Base-by-base conservation (phyloP, 2,797 vertebrate species). In the Lepus townsendii region DNA sequence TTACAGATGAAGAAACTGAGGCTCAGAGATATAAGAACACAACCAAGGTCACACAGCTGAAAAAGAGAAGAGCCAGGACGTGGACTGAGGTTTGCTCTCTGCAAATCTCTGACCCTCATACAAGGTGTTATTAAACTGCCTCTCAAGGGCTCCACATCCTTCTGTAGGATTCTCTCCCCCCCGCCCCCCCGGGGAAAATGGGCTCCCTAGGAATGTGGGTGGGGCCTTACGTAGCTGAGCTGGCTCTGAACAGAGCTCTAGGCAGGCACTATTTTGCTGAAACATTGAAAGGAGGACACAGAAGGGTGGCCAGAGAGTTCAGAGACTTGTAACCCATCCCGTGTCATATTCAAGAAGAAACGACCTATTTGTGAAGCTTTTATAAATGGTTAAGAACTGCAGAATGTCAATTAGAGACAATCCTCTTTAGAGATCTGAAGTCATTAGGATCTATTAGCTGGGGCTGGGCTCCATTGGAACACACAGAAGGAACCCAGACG, bases 291-390 rank as follows among this genome's bases (percentile, higher is more conserved):
- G 5, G 1, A 79, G 26, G 66, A 71, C 69, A 22, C 60, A 12
- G 47, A 38, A 20, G 16, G 3, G 65, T 42, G 14, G 73, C 60
- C n/a, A 73, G 60, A 83, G 52, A 47, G 8, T 42, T 66, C 71
- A 89, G 50, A 22, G 11, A 42, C 35, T 42, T 38, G 42, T n/a
- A 47, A 79, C 60, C 38, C 16, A 38, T 22, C 54, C 62, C 7
- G 3, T 3, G 14, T 20, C 13, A 0, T 24, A 63, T 13, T 80
- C 72, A 94, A 13, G 78, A 66, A 62, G 69, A 66, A 72, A 30
- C 10, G 91, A 79, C 72, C 69, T 85, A 52, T 62, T 30, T 72
- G 77, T 84, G 83, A 89, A 93, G 69, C 76, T 85, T 87, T 73
- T 77, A 73, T 77, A 32, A 93, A 94, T 47, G 78, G 75, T 50